A percentile compares a stretch with the other conserved stretches of the same genome.
Evolutionary conservation across 2,888 invertebrate species (phyloP).

Genomic region (Diadegma fenestrale): DNA sequence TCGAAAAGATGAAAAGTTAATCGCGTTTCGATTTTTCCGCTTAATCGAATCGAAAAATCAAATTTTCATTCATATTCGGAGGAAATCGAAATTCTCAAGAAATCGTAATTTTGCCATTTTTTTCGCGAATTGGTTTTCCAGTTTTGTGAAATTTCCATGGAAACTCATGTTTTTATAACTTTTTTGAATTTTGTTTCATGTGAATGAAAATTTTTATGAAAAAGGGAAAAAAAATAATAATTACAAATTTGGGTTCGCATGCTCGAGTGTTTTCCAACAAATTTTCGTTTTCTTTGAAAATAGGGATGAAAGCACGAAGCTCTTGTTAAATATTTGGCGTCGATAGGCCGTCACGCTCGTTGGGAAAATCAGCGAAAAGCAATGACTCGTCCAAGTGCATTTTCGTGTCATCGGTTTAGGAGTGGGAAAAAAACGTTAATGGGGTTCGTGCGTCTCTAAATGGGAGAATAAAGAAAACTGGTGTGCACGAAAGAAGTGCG

Average conservation of each 20-base stretch:
- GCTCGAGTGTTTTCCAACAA: not conserved
- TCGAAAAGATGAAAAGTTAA: not conserved
- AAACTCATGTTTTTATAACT: not conserved
- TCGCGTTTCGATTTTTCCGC: too few relatives aligned
- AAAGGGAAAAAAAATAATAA: not conserved
- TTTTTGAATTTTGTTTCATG: not conserved
- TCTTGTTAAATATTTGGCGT: constrained; percentile 20
- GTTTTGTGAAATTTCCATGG: too few relatives aligned
- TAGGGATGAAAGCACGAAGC: not conserved
- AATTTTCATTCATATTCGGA: not conserved
- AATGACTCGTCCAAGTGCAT: constrained; percentile 41
- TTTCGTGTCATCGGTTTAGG: constrained; percentile 30
- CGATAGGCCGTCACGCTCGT: not conserved
- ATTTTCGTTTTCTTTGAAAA: not conserved
- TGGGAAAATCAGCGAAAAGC: constrained; percentile 24
- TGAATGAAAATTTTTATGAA: not conserved
- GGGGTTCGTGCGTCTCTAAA: constrained; percentile 28
- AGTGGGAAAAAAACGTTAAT: not conserved
- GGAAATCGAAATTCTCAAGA: too few relatives aligned
- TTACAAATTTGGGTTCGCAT: not conserved
- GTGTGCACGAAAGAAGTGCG: not conserved
- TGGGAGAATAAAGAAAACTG: constrained; percentile 14
- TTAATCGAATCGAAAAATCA: not conserved
- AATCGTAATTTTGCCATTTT: not conserved
- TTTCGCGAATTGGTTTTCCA: too few relatives aligned